A percentile compares a stretch with the other conserved stretches of the same genome.
Evolutionary conservation across 2,113 vertebrate genomes (phyloP).

Genomic region (Mobula hypostoma): DNA sequence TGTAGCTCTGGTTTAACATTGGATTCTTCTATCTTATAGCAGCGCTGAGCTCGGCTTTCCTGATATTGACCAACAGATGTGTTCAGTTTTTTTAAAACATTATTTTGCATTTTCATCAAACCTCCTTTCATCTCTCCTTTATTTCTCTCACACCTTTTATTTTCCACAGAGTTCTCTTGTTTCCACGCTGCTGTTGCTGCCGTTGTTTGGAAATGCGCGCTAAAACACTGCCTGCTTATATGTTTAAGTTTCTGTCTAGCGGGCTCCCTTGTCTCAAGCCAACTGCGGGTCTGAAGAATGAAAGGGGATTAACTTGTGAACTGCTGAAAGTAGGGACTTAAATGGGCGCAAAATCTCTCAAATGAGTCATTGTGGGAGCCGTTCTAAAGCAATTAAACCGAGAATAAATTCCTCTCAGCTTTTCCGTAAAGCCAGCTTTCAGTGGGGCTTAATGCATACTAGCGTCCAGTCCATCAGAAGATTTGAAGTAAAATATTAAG

Average conservation of each 20-base stretch:
- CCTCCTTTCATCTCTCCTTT: slow-evolving; percentile 18
- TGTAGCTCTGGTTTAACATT: not conserved
- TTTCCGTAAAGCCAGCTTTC: slow-evolving; percentile 79
- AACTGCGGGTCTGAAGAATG: slow-evolving; percentile 60
- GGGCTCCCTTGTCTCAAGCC: slow-evolving; percentile 53
- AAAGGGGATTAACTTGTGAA: slow-evolving; percentile 92
- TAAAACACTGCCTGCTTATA: slow-evolving; percentile 39
- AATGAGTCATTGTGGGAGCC: slow-evolving; percentile 84
- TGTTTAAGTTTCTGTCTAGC: slow-evolving; percentile 55
- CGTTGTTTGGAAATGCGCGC: slow-evolving; percentile 23
- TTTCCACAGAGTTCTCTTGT: slow-evolving; percentile 19
- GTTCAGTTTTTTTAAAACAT: not conserved
- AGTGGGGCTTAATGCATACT: slow-evolving; percentile 71
- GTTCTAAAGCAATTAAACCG: slow-evolving; percentile 93
- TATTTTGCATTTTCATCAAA: not conserved
- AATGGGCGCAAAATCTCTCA: slow-evolving; percentile 85
- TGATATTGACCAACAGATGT: not conserved
- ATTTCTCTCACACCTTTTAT: slow-evolving; percentile 27
- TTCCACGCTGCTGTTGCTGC: slow-evolving; percentile 23
- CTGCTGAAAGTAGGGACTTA: slow-evolving; percentile 87
- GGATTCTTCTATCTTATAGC: not conserved
- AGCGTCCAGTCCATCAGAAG: slow-evolving; percentile 74
- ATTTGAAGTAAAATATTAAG: slow-evolving; percentile 57
- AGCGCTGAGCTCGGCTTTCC: not conserved
- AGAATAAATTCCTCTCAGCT: slow-evolving; percentile 84